Base-by-base conservation (phyloP, 1,140 invertebrate species). In the Macrobrachium rosenbergii region DNA sequence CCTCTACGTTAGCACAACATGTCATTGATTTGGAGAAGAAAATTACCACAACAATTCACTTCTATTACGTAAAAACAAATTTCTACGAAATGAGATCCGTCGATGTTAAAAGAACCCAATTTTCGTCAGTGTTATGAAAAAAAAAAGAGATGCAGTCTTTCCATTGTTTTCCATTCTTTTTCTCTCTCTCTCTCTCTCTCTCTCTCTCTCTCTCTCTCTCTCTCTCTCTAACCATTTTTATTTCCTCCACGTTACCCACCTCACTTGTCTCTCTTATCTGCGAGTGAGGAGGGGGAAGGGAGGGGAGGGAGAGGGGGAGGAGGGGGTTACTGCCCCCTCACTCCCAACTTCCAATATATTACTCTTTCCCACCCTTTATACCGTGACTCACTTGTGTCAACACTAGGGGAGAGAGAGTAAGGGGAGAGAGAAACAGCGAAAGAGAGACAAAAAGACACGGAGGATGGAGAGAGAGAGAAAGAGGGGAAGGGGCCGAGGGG, bases 221-320 rank as follows among this genome's bases (percentile, higher is more conserved):
- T 14, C 45, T 62, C 11, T 52, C 21, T 23, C 59, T 28, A 58
- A 23, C 59, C 77, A 45, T 62, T 37, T 60, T 69, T 69, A 69
- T 52, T 37, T 23, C 52, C 59, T 8, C 37, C 45, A 37, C n/a
- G 45, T 52, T 79, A 59, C 59, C 59, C 77, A 45, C 77, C 58
- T 79, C 77, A 23, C 77, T 79, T 62, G 52, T 21, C 59, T 58
- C 59, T 79, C 77, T 60, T 64, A 14, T 60, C n/a, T 14, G 28
- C 59, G 7, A 17, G 52, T 2, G 59, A 64, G 59, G 37, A 21
- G 12, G 59, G 16, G 59, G 60, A 59, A 63, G 58, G 28, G 78
- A 21, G 43, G 52, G 77, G 52, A 23, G 77, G 12, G 5, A 79
- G 14, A 60, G 52, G 16, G 58, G 2, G 52, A 19, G 52, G 76